Evolutionary conservation across 2,113 vertebrate genomes (phyloP).

Genomic region (Ictalurus punctatus): DNA sequence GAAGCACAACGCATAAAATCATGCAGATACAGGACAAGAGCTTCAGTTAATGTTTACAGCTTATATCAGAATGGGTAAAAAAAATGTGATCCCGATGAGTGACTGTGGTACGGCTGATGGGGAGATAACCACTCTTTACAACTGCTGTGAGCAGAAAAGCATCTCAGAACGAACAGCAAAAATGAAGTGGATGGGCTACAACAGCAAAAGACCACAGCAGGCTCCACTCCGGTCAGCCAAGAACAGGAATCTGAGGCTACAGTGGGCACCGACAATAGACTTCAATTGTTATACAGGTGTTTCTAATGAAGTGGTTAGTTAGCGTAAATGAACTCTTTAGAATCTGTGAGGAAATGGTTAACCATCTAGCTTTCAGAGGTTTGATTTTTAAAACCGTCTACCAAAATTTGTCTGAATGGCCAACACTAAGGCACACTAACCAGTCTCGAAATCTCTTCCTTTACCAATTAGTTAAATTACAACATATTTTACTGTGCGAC

Average conservation of each 20-base stretch:
- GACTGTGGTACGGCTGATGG: not conserved
- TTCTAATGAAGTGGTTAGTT: not conserved
- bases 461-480: not conserved
- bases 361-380: not conserved
- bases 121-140: not conserved
- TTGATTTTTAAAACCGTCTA: not conserved
- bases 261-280: not conserved
- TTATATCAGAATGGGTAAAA: not conserved
- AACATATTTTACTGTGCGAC: not conserved
- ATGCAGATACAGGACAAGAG: not conserved
- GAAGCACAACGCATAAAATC: not conserved
- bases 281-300: not conserved
- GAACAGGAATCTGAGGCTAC: not conserved
- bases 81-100: not conserved
- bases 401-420: not conserved
- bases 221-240: not conserved
- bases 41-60: not conserved
- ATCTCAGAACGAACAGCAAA: not conserved
- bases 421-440: not conserved
- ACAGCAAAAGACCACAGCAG: not conserved
- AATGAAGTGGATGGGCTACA: not conserved
- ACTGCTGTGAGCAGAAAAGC: not conserved
- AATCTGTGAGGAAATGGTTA: not conserved
- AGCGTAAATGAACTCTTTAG: not conserved
- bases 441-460: not conserved